Evolutionary conservation across 2,888 invertebrate species (phyloP), one percentile per base, ranked within the genome.

Genomic region (Muschampia plurimacula): DNA sequence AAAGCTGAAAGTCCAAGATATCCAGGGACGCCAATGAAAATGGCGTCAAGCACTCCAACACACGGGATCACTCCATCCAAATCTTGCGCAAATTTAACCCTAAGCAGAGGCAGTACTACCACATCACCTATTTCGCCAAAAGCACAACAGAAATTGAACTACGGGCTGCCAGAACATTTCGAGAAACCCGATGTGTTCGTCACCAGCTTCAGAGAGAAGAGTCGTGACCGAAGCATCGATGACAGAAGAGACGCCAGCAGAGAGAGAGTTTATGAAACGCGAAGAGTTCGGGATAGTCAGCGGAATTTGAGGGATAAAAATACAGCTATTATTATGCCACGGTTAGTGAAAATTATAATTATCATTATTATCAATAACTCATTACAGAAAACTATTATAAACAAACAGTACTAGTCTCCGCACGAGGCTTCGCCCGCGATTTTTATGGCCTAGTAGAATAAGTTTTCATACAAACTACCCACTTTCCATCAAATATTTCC

Each of bases 111-210:
- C 32, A 86, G 80, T 80, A 75, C 86, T 32, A 85, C 81, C 41
- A 85, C 92, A 12, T 89, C 94, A 0, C 89, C 94, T 0, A 90
- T 93, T 2, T 93, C 92, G 0, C 95, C 95, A 0, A 95, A 93
- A 86, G 96, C 95, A 0, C 95, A 95, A 70, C 95, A 95, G 83
- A 95, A 95, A 69, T 78, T 96, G 7, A 95, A 93, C 74, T 96
- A 96, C 76, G 94, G 94, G 0, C 46, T 88, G 2, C 81, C 88
- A 59, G 87, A 88, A 0, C 86, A 88, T 0, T 84, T 88, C 22
- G 89, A 89, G 0, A 85, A 89, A 28, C 86, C 86, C 22, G 94
- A 94, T 77, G 89, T 94, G 0, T 94, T 94, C 67, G 91, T 93
- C 0, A 93, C 91, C 0, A 93, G 93, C 74, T 85, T 87, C 69